Evolutionary conservation across 1,140 invertebrate genomes (phyloP), one percentile per base, ranked within the genome.

Genomic region (Wiebesia pumilae): DNA sequence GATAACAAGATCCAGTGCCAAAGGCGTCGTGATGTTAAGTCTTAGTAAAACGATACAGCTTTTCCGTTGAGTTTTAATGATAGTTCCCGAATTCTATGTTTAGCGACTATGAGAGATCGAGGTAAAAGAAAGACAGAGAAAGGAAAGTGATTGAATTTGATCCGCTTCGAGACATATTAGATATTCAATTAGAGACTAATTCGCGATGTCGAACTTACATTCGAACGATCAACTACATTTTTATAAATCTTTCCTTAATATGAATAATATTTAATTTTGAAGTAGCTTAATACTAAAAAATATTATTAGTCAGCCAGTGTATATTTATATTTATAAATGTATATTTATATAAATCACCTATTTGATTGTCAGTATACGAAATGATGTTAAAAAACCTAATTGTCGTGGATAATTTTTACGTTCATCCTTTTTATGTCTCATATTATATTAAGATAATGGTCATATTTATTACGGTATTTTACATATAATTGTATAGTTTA

Each of bases 61-160:
- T 79, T 51, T 51, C 43, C 77, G 47, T 54, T 79, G 58, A 79
- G 77, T 79, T 79, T 79, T 79, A 79, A 79, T 58, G 43, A 54
- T 9, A 79, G 43, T 54, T 54, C 16, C 47, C 43, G n/a, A 79
- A 79, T 12, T 51, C 12, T 24, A 30, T 30, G n/a, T n/a, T n/a
- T n/a, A n/a, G n/a, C n/a, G n/a, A n/a, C n/a, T n/a, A 4, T 12
- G n/a, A 67, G 6, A n/a, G 65, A 67, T 3, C 6, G 9, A 67
- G 65, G 7, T 3, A 38, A 19, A 35, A 33, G 9, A 35, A 33
- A 33, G 67, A 1, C 33, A 71, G 67, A 7, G 33, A 71, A 33
- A 38, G 67, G 19, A 10, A 35, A 9, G 33, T 71, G 67, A 71
- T 71, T 40, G 40, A 21, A 43, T 47, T 75, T 47, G 43, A 79